Evolutionary conservation across 53 echinoderm and acorn worm species (phyloP), one percentile per base, ranked within the genome.

Genomic region (Mesocentrotus franciscanus): DNA sequence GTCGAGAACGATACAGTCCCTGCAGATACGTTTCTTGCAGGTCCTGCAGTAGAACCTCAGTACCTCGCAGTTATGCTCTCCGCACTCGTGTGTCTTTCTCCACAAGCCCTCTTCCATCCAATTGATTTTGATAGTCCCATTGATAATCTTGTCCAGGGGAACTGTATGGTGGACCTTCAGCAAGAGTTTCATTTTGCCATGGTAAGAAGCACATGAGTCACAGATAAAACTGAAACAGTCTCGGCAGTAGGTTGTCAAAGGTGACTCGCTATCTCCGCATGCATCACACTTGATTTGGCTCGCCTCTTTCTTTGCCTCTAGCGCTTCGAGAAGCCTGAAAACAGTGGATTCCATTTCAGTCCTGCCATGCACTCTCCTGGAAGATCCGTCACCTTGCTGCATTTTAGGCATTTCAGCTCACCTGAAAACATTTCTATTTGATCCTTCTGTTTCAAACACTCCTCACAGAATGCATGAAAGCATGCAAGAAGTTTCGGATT

Each of bases 81-180:
- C n/a, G n/a, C n/a, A n/a, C n/a, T 78, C 78, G 78, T 78, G 11
- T 24, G 34, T 35, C 78, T 78, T 78, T 78, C 78, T 78, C 78
- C 78, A 78, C 36, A 78, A 17, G 6, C 78, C 78, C 78, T 78
- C 78, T 24, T 78, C 78, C 1, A 15, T 78, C 78, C 78, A 78
- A 8, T 35, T 78, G 36, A 78, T 78, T 36, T 78, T 78, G 34
- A 78, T 16, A 15, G 34, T 35, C 6, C 78, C 78, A 35, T 78
- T 78, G 78, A 35, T 35, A 17, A 78, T 78, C 36, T 78, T 78
- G 34, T 78, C 78, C 34, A 78, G 78, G 78, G 78, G 78, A 0
- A 78, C 78, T 16, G 78, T 34, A 11, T 35, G 36, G 36, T 78
- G 78, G 18, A 35, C 36, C 36, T 78, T 78, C 78, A 78, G 34